A percentile compares a stretch with the other conserved stretches of the same genome.
Conservation (phyloP, 1,140 invertebrate species). For the Brachionus angularis region DNA sequence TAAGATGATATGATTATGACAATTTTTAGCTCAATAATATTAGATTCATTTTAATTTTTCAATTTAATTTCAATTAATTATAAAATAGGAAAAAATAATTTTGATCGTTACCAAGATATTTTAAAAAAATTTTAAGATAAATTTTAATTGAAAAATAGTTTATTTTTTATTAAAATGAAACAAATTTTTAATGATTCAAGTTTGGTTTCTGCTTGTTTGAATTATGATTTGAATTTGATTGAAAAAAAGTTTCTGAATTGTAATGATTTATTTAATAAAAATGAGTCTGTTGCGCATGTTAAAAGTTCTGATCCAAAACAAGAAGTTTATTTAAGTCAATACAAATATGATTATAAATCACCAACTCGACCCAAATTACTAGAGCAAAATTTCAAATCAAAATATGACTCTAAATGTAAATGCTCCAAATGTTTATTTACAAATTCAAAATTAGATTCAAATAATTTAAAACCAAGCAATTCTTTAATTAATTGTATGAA, state of each 20-base stretch:
- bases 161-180: constrained; percentile 21
- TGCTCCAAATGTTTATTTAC: constrained; percentile 16
- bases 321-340: constrained; percentile 19
- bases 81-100: too few relatives aligned
- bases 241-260: too few relatives aligned
- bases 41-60: too few relatives aligned
- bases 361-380: neutral
- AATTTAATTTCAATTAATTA: too few relatives aligned
- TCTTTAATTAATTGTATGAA: too few relatives aligned
- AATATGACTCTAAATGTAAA: neutral
- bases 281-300: neutral
- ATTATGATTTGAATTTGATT: neutral
- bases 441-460: too few relatives aligned
- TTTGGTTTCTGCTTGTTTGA: constrained; percentile 22
- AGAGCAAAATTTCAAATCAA: neutral
- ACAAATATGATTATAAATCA: neutral
- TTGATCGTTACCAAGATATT: neutral
- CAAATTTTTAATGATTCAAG: constrained; percentile 36
- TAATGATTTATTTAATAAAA: too few relatives aligned
- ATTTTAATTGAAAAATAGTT: neutral
- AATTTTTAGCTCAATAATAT: too few relatives aligned
- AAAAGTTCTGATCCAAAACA: neutral
- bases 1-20: too few relatives aligned
- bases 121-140: too few relatives aligned
- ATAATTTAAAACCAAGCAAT: too few relatives aligned